A percentile compares a stretch with the other conserved stretches of the same genome.
Conservation (phyloP, 2,888 invertebrate species). For the Amphipyra tragopoginis region DNA sequence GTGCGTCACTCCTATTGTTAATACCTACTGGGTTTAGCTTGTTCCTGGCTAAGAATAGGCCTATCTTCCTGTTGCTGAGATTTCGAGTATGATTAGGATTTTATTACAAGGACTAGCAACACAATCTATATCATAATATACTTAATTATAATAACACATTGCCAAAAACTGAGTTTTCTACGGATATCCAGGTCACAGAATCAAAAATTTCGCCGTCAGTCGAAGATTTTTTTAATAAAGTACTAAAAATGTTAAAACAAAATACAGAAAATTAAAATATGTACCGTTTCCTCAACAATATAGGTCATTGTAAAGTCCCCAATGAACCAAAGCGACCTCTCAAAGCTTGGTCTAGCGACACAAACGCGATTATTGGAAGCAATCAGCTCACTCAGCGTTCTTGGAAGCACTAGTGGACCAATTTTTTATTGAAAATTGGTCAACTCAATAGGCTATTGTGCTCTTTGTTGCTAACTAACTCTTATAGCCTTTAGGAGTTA, state of each 20-base stretch:
- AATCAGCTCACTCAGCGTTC: conserved; percentile 26
- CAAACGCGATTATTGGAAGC: conserved; percentile 31
- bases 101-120: no score
- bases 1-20: conserved; percentile 12
- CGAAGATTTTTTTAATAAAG: neutral
- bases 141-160: no score
- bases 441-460: conserved; percentile 22
- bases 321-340: conserved; percentile 14
- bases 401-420: conserved; percentile 20
- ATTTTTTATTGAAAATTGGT: conserved; percentile 39
- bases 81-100: neutral
- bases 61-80: neutral
- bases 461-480: conserved; percentile 27
- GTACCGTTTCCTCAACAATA: neutral
- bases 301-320: conserved; percentile 1
- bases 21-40: neutral
- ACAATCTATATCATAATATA: no score
- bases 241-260: neutral
- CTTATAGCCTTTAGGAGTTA: conserved; percentile 1
- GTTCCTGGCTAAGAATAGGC: conserved; percentile 1
- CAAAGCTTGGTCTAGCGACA: conserved; percentile 18
- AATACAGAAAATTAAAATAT: no score
- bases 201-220: no score
- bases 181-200: no score
- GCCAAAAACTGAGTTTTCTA: no score